Conservation (phyloP, 2,888 invertebrate species). For the Orthosia gothica region DNA sequence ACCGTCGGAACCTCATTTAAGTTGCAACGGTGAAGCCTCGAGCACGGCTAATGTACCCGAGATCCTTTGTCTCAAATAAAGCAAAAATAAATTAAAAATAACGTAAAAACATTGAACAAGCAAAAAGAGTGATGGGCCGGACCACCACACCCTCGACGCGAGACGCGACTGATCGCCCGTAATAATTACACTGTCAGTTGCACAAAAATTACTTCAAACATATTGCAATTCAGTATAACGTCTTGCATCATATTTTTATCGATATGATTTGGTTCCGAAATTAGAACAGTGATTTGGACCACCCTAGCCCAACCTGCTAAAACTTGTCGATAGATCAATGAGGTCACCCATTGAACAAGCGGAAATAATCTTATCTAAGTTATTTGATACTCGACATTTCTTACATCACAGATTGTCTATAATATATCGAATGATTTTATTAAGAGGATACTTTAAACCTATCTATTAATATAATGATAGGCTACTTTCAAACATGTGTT, state of each 20-base stretch:
- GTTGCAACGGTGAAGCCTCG: constrained; percentile 81
- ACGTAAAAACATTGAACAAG: constrained; percentile 87
- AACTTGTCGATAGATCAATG: constrained; percentile 70
- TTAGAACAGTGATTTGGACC: constrained; percentile 49
- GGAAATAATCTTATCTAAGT: constrained; percentile 65
- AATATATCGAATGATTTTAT: constrained; percentile 41
- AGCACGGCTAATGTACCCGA: constrained; percentile 84
- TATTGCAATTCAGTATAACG: constrained; percentile 56
- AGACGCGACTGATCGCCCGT: constrained; percentile 82
- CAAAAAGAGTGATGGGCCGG: constrained; percentile 86
- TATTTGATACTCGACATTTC: constrained; percentile 61
- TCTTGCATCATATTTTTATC: constrained; percentile 53
- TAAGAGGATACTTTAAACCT: constrained; percentile 44
- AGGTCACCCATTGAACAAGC: constrained; percentile 60
- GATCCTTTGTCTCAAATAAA: constrained; percentile 87
- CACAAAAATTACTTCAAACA: constrained; percentile 80
- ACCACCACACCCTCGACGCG: constrained; percentile 84
- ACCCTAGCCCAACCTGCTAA: constrained; percentile 58
- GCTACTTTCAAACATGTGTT: constrained; percentile 51
- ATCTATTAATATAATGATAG: constrained; percentile 63
- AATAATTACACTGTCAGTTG: constrained; percentile 88
- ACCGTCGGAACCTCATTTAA: constrained; percentile 89
- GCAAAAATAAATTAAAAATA: constrained; percentile 88
- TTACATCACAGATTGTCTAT: constrained; percentile 55
- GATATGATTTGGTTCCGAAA: constrained; percentile 48